Evolutionary conservation across 2,888 invertebrate species (phyloP), one percentile per base, ranked within the genome.

Genomic region (Ischnus inquisitorius): DNA sequence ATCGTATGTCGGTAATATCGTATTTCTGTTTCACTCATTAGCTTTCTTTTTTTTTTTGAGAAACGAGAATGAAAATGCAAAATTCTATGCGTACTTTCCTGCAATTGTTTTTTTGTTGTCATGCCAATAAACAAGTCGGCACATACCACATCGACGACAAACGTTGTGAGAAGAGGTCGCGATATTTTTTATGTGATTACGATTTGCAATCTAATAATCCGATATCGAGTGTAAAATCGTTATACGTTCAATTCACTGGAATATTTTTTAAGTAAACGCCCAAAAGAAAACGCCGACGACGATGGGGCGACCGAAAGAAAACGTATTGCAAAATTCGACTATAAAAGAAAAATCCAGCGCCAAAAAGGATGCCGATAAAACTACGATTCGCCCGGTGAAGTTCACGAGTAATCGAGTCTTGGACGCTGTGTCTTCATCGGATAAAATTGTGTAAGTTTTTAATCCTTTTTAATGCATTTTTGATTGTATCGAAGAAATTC

Each of bases 381-480:
- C 51, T 51, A 8, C 19, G 1, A 54, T 48, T 6, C n/a, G 48
- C 1, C 16, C 54, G 6, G 54, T 54, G 54, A 74, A 62, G 43
- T 74, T 72, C 14, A 46, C 46, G 41, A 48, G 54, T n/a, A 74
- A 25, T 6, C 28, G n/a, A 43, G 48, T 16, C 3, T 22, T 69
- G 43, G 48, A 51, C 51, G 51, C 51, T 4, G 28, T 69, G n/a
- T 19, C 69, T 12, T 51, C 69, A 28, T 34, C 51, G 10, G 69
- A 69, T 34, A 69, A 69, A n/a, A 69, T 51, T 6, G 34, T 69
- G 69, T 69, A 69, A 69, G 69, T 51, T 34, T 54, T 5, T 51
- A 22, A n/a, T 48, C 19, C 19, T 22, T 54, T 4, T 2, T 3
- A n/a, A n/a, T n/a, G n/a, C n/a, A n/a, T n/a, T n/a, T 48, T 1